Evolutionary conservation across 2,113 vertebrate genomes (phyloP), one percentile per base, ranked within the genome.

Genomic region (Procavia capensis): DNA sequence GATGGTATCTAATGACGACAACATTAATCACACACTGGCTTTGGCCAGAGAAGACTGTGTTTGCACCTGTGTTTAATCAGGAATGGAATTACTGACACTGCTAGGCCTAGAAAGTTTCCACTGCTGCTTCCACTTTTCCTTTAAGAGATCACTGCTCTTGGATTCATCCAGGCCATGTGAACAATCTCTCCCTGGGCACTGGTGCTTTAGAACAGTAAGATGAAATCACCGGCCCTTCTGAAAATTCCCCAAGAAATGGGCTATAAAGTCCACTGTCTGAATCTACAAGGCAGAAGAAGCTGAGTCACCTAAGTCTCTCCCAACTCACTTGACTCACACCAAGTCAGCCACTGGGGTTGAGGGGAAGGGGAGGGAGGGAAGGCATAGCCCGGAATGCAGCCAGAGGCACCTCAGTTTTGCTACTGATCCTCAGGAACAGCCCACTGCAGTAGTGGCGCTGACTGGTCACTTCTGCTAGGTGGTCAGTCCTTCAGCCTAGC

Each of bases 221-320:
- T 95, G 80, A 85, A 95, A 91, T 88, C 94, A 90, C 11, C 57
- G 59, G 81, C 54, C 89, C 89, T 50, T 76, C 7, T 63, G 83
- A 96, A 95, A 95, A 90, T 72, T 84, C 76, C 74, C 90, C 78
- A 83, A 85, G 92, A 95, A 96, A 90, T 31, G 75, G 74, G 74
- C 86, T 63, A 24, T 39, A 83, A 75, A 94, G 79, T 54, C 78
- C 29, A 90, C 17, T 64, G 88, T 27, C n/a, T 79, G 64, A 72
- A 41, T 89, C 36, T 4, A 9, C 45, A 54, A 41, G 59, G 50
- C n/a, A 82, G 54, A 86, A 82, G 54, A 86, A 43, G 90, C 41
- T 54, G 85, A 90, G 64, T 89, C 90, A 76, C 75, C 47, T 39
- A 63, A 39, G 50, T 29, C 64, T 50, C 36, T 94, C 70, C 85